A percentile compares a stretch with the other conserved stretches of the same genome.
phyloP scores from a whole-genome alignment of 2,888 invertebrate genomes.

The Drosophila putrida region DNA sequence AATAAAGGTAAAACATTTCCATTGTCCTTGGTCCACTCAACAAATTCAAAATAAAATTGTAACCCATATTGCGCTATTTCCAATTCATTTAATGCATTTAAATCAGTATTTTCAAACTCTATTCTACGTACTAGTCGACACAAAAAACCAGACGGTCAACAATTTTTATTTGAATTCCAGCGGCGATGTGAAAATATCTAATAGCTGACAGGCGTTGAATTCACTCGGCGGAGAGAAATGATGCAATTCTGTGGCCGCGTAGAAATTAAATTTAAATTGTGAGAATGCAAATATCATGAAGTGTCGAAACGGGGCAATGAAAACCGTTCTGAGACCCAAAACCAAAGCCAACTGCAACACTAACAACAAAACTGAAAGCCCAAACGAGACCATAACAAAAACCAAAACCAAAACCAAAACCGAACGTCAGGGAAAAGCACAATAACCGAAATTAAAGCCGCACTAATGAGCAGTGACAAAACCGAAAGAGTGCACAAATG shows the following conservation, averaged over 20 bases:
- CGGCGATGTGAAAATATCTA: slow-evolving; percentile 54
- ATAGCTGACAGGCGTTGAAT: slow-evolving; percentile 56
- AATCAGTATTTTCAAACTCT: background rate
- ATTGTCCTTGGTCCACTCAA: background rate
- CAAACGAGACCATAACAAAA: slow-evolving; percentile 26
- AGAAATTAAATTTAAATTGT: slow-evolving; percentile 63
- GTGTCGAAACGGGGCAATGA: slow-evolving; percentile 28
- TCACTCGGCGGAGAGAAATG: slow-evolving; percentile 34
- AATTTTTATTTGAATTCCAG: slow-evolving; percentile 57
- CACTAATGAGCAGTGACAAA: slow-evolving; percentile 79
- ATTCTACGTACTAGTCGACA: background rate
- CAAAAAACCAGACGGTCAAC: background rate
- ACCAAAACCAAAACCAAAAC: slow-evolving; percentile 28
- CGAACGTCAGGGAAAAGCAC: slow-evolving; percentile 56
- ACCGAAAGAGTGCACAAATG: slow-evolving; percentile 69
- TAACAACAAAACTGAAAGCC: background rate
- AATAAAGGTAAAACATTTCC: background rate
- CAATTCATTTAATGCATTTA: background rate
- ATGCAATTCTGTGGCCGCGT: slow-evolving; percentile 60
- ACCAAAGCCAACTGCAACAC: background rate
- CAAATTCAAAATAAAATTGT: background rate
- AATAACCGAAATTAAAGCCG: slow-evolving; percentile 76
- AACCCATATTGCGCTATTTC: background rate
- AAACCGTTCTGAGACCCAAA: slow-evolving; percentile 12
- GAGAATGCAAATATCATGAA: slow-evolving; percentile 55